phyloP scores from a whole-genome alignment of 2,113 vertebrate species.

The Pygoscelis antarcticus region DNA sequence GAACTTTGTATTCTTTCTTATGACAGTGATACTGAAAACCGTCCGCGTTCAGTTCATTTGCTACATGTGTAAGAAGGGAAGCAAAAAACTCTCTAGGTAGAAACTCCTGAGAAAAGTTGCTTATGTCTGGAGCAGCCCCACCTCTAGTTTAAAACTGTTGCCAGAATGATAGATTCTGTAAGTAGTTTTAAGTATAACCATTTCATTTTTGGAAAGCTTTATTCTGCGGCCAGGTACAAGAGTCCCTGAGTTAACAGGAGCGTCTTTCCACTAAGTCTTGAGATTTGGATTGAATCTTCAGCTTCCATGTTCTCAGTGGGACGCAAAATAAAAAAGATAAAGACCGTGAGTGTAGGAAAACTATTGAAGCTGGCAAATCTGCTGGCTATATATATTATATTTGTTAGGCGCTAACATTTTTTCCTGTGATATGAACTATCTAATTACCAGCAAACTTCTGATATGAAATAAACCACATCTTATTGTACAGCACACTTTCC shows the following conservation, averaged over 20 bases:
- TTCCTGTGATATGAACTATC: slow-evolving; percentile 15
- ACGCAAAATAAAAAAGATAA: not conserved
- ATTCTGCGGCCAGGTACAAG: not conserved
- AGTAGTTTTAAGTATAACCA: rapidly evolving
- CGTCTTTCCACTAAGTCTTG: not conserved
- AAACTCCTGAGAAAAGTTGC: not conserved
- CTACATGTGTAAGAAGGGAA: not conserved
- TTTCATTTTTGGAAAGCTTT: not conserved
- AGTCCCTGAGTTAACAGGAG: not conserved
- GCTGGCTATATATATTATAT: not conserved
- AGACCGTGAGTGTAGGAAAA: not conserved
- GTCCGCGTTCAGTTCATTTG: rapidly evolving
- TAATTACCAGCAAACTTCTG: slow-evolving; percentile 39
- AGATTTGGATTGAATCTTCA: not conserved
- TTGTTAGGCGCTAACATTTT: slow-evolving; percentile 14
- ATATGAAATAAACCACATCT: slow-evolving; percentile 46
- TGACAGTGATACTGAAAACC: not conserved
- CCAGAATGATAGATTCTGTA: not conserved
- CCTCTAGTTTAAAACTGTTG: not conserved
- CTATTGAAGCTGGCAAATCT: not conserved
- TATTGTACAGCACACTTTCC: not conserved
- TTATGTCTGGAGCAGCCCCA: not conserved
- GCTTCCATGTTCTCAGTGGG: not conserved
- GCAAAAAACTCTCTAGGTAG: not conserved
- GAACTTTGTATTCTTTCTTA: not conserved